Evolutionary conservation across 2,888 invertebrate species (phyloP), one percentile per base, ranked within the genome.

Genomic region (Ptycholaimellus sp.): DNA sequence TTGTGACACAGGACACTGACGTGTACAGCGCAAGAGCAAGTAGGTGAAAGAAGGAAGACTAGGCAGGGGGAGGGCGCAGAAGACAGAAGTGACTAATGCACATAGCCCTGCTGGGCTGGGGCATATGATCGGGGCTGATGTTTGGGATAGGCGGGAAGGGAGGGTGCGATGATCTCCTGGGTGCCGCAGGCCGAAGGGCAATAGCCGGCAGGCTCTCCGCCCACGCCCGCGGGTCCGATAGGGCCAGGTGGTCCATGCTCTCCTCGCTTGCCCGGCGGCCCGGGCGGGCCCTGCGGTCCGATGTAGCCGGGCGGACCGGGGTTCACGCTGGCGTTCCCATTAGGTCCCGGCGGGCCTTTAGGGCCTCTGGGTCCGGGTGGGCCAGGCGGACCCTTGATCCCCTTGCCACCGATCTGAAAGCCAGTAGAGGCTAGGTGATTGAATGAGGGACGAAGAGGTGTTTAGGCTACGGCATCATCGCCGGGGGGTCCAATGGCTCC

Each of bases 321-420:
- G 39, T 54, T 54, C 35, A 48, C 48, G 2, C 52, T 53, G 13
- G 54, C 52, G 30, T 47, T 42, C 16, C 53, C 53, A 33, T 53
- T 53, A n/a, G 48, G 43, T 41, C 53, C 53, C 19, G 53, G 52
- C 30, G 49, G 48, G 35, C 53, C 54, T 30, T 54, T 54, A 6
- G 54, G 54, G 38, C 54, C 53, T 19, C 51, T 43, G 14, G 51
- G 50, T 36, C 54, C 54, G 17, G 48, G 45, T 19, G 52, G 54
- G 22, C 53, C 53, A 29, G 52, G 52, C n/a, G 52, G 52, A 33
- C 53, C 49, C 39, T 54, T 54, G 37, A 54, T 50, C 30, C 54
- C 54, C 18, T 50, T 53, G 35, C 54, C 54, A 36, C 54, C 53
- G 33, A 52, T 51, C 6, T n/a, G n/a, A n/a, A n/a, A n/a, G n/a